These are phyloP conservation scores for Lichenostomus cassidix DNA, from an alignment of 2,113 vertebrate species.

Conservation along the genomic window DNA sequence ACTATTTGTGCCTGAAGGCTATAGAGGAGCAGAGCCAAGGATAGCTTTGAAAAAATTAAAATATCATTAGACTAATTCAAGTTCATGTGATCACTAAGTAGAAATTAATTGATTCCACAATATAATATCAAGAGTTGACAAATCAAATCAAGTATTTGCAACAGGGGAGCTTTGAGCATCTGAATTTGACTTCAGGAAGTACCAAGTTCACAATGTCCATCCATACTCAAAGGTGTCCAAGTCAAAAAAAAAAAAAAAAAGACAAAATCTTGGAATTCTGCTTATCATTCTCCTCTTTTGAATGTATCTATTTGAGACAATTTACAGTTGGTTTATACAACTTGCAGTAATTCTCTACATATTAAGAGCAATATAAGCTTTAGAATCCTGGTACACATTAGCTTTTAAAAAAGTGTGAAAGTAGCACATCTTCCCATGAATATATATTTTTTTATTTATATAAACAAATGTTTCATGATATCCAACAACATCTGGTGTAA, in stretches of 20 bases:
- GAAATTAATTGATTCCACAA: background rate
- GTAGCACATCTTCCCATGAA: background rate
- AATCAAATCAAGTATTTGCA: background rate
- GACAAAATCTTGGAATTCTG: background rate
- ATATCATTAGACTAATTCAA: background rate
- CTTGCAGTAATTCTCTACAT: background rate
- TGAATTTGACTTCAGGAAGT: background rate
- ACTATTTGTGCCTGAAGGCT: conserved; percentile 17
- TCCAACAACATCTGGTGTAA: background rate
- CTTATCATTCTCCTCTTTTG: background rate
- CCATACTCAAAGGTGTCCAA: background rate
- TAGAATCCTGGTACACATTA: background rate
- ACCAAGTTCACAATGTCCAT: background rate
- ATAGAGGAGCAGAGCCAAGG: background rate
- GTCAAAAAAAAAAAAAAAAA: background rate
- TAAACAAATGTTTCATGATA: background rate
- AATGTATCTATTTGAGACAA: background rate
- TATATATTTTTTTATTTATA: background rate
- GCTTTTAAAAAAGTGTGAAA: background rate
- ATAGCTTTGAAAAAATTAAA: conserved; percentile 31
- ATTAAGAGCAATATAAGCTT: background rate
- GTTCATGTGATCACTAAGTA: background rate
- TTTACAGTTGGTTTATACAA: background rate
- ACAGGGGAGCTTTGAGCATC: background rate
- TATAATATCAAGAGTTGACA: background rate